Evolutionary conservation across 2,888 invertebrate genomes (phyloP), one percentile per base, ranked within the genome.

Genomic region (Platycheirus rosarum): DNA sequence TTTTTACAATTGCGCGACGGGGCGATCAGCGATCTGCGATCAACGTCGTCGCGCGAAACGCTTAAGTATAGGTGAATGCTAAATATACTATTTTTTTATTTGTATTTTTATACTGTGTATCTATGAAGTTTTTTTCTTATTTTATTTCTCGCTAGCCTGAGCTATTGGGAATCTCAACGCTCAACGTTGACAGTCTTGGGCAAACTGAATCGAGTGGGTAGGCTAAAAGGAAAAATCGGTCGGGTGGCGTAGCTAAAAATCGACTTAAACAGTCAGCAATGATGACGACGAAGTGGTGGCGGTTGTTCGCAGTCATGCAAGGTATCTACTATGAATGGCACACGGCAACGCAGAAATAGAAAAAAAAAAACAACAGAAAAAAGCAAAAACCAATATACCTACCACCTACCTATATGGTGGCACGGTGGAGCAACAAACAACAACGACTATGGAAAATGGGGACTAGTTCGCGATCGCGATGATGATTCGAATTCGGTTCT

Each of bases 141-240:
- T n/a, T 60, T 46, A 55, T 32, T 23, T 23, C 6, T 23, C 6
- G 23, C 63, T 57, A 42, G 73, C 66, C 66, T 66, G 63, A 75
- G 74, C 79, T 75, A 75, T 75, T 62, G 68, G 37, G 62, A 75
- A 75, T 80, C 79, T 70, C 75, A 75, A 80, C 79, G 79, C 79
- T 80, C 79, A 65, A 75, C 79, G 79, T 80, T 80, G 79, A 75
- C 79, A 80, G 79, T 70, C 79, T 80, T 80, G 48, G 75, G 75
- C 79, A 65, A 80, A 80, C 79, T 80, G 79, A 80, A 80, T 80
- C 75, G 79, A 80, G 79, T 80, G 75, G 79, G 75, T 75, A 80
- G 79, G 79, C 75, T 80, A 80, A 80, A 79, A 75, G 70, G 80
- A 76, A 75, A 57, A 76, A 76, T 82, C 80, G 71, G 80, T 82